Evolutionary conservation across 1,140 invertebrate species (phyloP).

Genomic region (Drosophila quadrilineata): DNA sequence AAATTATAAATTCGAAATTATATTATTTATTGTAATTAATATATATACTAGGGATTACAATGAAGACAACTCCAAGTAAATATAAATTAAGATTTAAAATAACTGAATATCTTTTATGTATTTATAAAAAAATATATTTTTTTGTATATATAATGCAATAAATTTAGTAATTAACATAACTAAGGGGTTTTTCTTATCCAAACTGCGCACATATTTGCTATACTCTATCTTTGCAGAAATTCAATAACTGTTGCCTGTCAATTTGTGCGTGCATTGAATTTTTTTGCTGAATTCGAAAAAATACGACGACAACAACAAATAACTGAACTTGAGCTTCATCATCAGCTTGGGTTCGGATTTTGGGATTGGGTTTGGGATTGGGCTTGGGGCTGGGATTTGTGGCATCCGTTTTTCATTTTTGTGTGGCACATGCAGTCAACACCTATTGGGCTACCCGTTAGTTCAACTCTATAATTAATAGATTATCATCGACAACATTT

Average conservation of each 20-base stretch:
- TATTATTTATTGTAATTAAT: too few relatives aligned
- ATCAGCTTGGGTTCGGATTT: too few relatives aligned
- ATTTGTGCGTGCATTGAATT: conserved; percentile 5
- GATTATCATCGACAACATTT: conserved; percentile 79
- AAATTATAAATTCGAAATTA: too few relatives aligned
- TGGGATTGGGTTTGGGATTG: background rate
- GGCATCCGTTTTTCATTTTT: background rate
- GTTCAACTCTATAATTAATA: conserved; percentile 74
- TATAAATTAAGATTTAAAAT: too few relatives aligned
- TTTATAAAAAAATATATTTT: too few relatives aligned
- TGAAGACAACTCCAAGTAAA: too few relatives aligned
- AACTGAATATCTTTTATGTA: too few relatives aligned
- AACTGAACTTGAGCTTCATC: background rate
- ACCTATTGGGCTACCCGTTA: conserved; percentile 75
- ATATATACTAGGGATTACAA: too few relatives aligned
- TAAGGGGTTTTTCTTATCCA: too few relatives aligned
- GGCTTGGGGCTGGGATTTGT: background rate
- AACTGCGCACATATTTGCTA: background rate
- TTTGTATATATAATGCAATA: too few relatives aligned
- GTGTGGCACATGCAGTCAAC: conserved; percentile 48
- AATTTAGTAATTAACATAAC: too few relatives aligned
- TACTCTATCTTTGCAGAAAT: background rate
- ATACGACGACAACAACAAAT: conserved; percentile 3
- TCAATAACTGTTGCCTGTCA: background rate
- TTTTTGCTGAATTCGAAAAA: background rate